Conservation (phyloP, 2,797 vertebrate species). For the Coilia nasus region DNA sequence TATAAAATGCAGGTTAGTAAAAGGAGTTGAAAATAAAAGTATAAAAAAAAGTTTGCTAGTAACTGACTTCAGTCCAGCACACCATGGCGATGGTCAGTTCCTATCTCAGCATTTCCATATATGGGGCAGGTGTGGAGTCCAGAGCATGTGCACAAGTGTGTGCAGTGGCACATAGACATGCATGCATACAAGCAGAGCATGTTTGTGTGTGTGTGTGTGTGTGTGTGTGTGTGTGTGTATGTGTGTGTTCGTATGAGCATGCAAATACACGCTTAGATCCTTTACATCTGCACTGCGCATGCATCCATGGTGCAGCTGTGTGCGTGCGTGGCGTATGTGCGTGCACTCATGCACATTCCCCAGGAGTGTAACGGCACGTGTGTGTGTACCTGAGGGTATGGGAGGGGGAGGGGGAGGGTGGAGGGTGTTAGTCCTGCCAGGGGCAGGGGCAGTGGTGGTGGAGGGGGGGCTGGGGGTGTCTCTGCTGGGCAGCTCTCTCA, state of each 20-base stretch:
- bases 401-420: conserved; percentile 96
- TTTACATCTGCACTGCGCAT: background rate
- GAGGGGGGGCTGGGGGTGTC: conserved; percentile 79
- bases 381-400: conserved; percentile 90
- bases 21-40: background rate
- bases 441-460: conserved; percentile 65
- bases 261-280: background rate
- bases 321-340: background rate
- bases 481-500: conserved; percentile 84
- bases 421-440: conserved; percentile 94
- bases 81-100: background rate
- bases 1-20: conserved; percentile 5
- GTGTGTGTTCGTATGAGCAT: background rate
- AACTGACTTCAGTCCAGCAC: background rate
- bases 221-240: background rate
- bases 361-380: conserved; percentile 44
- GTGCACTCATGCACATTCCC: too few species aligned
- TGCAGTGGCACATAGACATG: background rate
- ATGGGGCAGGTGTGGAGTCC: background rate
- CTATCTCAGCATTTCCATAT: background rate
- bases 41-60: background rate
- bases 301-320: background rate
- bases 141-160: background rate
- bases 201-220: too few species aligned
- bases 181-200: too few species aligned